Evolutionary conservation across 2,797 vertebrate genomes (phyloP), one percentile per base, ranked within the genome.

Genomic region (Acrossocheilus wenchowensis): DNA sequence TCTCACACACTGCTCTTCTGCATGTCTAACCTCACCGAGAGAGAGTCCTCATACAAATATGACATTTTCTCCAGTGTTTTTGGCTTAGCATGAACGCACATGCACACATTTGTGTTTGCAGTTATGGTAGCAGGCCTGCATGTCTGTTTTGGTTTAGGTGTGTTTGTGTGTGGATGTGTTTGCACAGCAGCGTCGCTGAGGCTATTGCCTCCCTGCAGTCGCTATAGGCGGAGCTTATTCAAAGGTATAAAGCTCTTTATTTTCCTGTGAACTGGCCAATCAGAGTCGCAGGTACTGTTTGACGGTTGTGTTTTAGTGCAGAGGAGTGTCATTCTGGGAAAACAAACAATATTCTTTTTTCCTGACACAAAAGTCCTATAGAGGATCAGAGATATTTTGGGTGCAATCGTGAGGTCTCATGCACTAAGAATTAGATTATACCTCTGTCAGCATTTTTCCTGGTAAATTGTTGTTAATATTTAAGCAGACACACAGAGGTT

Each of bases 161-260:
- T 81, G 81, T 81, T 78, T 83, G 85, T 78, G 41, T 60, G 43
- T 43, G 69, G 45, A 19, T 36, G 71, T 87, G 36, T 84, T 77
- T 83, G 34, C 74, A 41, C 81, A 89, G 72, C 14, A 45, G 45
- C 79, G 87, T 89, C 82, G 14, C 72, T 84, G 75, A 78, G 91
- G 90, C 91, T 88, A 80, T 52, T 80, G 81, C 86, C 73, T 87
- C 82, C 77, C 73, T 86, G 60, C 57, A 54, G 45, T 73, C 45
- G 6, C 39, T 83, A 72, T 45, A 45, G 77, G 80, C 39, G 57
- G 62, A 66, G 77, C n/a, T 78, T 79, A 39, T n/a, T 79, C 64
- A 69, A 81, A 81, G 83, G 81, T 86, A 30, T 30, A 26, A 73
- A 62, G 54, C 78, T 23, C n/a, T 84, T 71, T 66, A 60, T 66